Percentiles rank a stretch among this genome's conserved stretches.
These are phyloP conservation scores for Cephus sareptanus DNA, from an alignment of 2,888 invertebrate genomes.

Conservation along the genomic window DNA sequence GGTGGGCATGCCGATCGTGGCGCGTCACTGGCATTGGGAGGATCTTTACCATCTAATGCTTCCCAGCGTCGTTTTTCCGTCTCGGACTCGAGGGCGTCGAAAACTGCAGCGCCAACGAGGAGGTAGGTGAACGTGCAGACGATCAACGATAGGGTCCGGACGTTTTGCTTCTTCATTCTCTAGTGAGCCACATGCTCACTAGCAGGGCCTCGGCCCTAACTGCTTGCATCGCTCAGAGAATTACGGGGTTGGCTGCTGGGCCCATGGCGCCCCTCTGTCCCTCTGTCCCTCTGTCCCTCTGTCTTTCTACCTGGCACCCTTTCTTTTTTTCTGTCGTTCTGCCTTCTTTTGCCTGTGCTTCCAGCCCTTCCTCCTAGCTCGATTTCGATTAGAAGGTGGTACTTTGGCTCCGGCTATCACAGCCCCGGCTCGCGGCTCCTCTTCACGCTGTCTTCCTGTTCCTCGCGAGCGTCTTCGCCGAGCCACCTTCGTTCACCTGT, in stretches of 20 bases:
- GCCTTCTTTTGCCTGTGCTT: conserved; percentile 11
- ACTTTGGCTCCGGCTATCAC: conserved; percentile 30
- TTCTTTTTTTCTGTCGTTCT: conserved; percentile 10
- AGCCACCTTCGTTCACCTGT: conserved; percentile 58
- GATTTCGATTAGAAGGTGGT: not conserved
- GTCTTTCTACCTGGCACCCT: conserved; percentile 12
- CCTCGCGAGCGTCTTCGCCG: conserved; percentile 43
- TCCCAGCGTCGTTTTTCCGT: conserved; percentile 92
- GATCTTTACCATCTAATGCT: conserved; percentile 81
- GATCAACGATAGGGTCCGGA: conserved; percentile 99
- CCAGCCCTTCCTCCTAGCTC: conserved; percentile 20
- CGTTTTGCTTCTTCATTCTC: conserved; percentile 99
- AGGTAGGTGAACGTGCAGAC: conserved; percentile 99
- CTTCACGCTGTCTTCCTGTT: conserved; percentile 43
- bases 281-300: conserved; percentile 30
- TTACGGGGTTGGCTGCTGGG: conserved; percentile 55
- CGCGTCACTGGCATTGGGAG: too few relatives aligned
- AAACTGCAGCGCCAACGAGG: conserved; percentile 98
- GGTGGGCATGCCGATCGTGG: too few relatives aligned
- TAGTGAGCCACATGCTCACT: conserved; percentile 75
- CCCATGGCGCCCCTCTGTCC: conserved; percentile 51
- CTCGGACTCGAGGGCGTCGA: conserved; percentile 98
- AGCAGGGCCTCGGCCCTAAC: conserved; percentile 67
- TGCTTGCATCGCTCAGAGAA: conserved; percentile 65
- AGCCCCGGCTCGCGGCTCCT: conserved; percentile 51